Percentiles rank a stretch among this genome's conserved stretches.
Conservation (phyloP, 2,888 invertebrate genomes). For the Cybosia mesomella region DNA sequence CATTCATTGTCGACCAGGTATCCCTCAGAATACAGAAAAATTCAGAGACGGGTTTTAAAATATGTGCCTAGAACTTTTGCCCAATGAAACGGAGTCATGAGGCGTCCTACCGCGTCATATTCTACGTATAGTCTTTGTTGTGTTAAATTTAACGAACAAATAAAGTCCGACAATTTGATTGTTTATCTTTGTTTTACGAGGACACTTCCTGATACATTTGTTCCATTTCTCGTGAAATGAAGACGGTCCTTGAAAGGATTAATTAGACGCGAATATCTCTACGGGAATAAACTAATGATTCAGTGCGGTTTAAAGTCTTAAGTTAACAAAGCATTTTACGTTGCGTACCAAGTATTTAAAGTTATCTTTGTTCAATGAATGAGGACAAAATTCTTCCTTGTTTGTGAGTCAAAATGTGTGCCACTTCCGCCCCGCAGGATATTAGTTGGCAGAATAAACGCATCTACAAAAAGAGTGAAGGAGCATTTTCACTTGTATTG, state of each 20-base stretch:
- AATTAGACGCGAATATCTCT: conserved; percentile 25
- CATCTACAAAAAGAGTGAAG: background rate
- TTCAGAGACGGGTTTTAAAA: no score
- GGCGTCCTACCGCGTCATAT: background rate
- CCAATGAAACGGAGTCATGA: background rate
- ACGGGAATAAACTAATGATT: conserved; percentile 43
- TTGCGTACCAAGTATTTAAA: conserved; percentile 5
- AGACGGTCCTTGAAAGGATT: conserved; percentile 33
- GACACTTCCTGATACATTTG: conserved; percentile 34
- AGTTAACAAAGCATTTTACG: conserved; percentile 34
- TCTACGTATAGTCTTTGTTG: conserved; percentile 5
- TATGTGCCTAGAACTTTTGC: background rate
- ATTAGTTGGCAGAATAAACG: background rate
- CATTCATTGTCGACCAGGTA: no score
- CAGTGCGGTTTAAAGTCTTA: conserved; percentile 24
- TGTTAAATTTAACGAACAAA: conserved; percentile 17
- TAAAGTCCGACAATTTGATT: conserved; percentile 29
- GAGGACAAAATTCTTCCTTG: background rate
- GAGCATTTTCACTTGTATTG: no score
- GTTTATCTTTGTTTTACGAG: conserved; percentile 26
- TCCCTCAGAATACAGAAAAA: no score
- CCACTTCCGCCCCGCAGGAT: background rate
- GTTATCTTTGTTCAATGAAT: conserved; percentile 11
- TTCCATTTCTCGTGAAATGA: conserved; percentile 34
- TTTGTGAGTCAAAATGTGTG: background rate